Conservation (phyloP, 2,888 invertebrate genomes). For the Glaucopsyche alexis region DNA sequence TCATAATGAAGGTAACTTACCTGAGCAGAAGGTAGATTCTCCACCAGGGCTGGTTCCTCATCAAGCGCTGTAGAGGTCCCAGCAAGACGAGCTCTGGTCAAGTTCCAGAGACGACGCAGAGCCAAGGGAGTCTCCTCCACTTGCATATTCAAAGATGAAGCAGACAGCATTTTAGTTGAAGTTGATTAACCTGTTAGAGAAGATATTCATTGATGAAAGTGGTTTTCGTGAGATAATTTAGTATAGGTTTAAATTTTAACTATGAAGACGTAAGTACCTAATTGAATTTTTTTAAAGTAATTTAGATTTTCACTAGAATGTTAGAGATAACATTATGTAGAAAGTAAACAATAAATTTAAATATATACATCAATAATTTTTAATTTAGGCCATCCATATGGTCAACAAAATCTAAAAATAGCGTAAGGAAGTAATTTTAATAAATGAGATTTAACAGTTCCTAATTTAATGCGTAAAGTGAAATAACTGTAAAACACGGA, state of each 20-base stretch:
- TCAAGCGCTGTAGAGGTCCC: conserved; percentile 69
- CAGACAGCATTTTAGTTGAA: conserved; percentile 63
- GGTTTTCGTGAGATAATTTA: neutral
- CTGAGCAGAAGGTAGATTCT: conserved; percentile 68
- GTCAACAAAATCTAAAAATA: neutral
- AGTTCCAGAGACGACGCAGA: conserved; percentile 73
- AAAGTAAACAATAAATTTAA: neutral
- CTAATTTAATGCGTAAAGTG: neutral
- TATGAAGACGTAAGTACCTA: too few species aligned
- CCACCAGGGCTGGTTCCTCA: conserved; percentile 65
- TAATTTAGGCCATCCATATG: neutral
- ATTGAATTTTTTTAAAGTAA: too few species aligned
- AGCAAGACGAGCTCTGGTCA: conserved; percentile 72
- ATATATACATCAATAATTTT: neutral
- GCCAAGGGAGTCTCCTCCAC: conserved; percentile 74
- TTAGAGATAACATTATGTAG: too few species aligned
- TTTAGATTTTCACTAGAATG: too few species aligned
- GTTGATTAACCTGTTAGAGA: conserved; percentile 29
- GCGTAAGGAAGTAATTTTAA: neutral
- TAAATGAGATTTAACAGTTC: neutral
- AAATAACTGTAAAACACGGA: neutral
- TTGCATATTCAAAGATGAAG: conserved; percentile 79
- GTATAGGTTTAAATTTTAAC: too few species aligned
- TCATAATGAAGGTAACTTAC: conserved; percentile 46
- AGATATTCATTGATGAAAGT: neutral